Base-by-base conservation (phyloP, 2,797 vertebrate species). In the Characodon lateralis region DNA sequence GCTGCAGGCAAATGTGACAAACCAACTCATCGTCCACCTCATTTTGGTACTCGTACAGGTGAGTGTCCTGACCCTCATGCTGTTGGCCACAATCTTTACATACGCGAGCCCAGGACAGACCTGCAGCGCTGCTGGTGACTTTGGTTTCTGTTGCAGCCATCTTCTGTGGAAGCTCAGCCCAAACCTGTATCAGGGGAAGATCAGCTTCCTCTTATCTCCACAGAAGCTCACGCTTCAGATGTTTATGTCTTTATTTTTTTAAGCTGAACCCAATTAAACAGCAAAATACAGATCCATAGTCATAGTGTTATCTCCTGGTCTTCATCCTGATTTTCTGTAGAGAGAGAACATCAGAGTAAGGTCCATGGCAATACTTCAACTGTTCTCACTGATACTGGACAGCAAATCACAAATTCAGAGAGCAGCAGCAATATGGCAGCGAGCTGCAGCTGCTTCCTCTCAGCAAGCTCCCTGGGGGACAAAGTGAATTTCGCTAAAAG, bases 1-100 rank as follows among this genome's bases (percentile, higher is more conserved):
- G 97, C 93, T 98, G 97, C 78, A 98, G 95, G 85, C 97, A 98
- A 87, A 98, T 98, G 90, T 98, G 97, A 87, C 97, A 98, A 74
- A 96, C 92, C 82, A 98, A 92, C 80, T 98, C 97, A 16, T 98
- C 97, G 0, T 98, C 97, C 90, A 98, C 97, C 46, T 98, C 97
- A 0, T 97, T 96, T 88, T 96, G 96, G 92, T 98, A 98, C 91
- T 98, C 97, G 63, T 97, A 98, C 74, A 98, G 93, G 83, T 98
- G 97, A 87, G 95, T 96, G 76, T 98, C 97, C 55, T 90, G 93
- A 74, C 94, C 83, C 24, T 95, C 94, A 22, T 98, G 97, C 80
- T 87, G 88, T 93, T 98, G 97, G 8, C 97, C 97, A 0, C 97
- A 98, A 80, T 98, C 97, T 1, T 93, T 94, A 87, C 97, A 98